Evolutionary conservation across 2,113 vertebrate species (phyloP).

Genomic region (Brachypodius melanocephalos): DNA sequence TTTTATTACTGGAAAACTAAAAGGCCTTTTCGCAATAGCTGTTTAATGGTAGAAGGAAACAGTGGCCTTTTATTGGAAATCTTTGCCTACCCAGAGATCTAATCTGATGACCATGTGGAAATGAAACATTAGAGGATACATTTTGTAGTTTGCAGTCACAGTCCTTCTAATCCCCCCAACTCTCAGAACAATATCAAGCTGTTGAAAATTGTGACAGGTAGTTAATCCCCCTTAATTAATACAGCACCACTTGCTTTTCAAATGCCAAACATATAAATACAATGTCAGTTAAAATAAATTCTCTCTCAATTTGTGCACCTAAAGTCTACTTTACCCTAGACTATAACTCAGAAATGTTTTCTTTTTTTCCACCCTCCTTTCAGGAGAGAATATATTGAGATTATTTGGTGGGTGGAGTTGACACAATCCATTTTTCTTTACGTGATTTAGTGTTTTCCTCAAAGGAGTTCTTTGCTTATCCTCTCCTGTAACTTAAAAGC

Average conservation of each 20-base stretch:
- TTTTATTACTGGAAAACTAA: background rate
- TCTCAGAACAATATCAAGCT: background rate
- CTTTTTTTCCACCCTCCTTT: background rate
- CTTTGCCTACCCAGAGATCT: background rate
- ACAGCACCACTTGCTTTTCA: background rate
- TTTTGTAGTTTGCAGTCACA: background rate
- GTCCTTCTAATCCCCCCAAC: background rate
- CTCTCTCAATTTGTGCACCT: background rate
- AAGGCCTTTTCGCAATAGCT: background rate
- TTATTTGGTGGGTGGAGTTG: background rate
- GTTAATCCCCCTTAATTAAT: constrained; percentile 22
- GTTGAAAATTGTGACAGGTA: constrained; percentile 22
- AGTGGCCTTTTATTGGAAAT: background rate
- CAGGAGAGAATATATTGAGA: background rate
- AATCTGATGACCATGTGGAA: background rate
- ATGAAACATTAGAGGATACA: background rate
- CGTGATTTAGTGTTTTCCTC: background rate
- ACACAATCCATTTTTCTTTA: background rate
- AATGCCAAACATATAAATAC: background rate
- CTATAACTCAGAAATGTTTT: background rate
- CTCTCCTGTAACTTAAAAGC: background rate
- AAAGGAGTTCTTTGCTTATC: background rate
- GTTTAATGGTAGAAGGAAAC: background rate
- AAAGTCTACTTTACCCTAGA: background rate
- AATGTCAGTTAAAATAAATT: background rate